phyloP scores from a whole-genome alignment of 2,888 invertebrate species.

The Eilema depressum region DNA sequence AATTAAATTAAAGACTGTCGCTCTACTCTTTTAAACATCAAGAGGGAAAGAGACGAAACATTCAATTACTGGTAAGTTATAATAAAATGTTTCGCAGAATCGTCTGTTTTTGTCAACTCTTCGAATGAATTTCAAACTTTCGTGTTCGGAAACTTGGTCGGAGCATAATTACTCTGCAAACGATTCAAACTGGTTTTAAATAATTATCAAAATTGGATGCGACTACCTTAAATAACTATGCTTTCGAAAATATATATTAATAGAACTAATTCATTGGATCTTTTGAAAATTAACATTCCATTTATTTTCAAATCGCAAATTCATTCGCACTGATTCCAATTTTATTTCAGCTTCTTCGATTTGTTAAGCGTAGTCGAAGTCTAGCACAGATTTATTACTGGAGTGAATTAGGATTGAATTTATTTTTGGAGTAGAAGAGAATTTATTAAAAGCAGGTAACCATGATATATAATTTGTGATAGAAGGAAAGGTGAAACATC shows the following conservation, averaged over 20 bases:
- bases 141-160: constrained; percentile 8
- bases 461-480: no score
- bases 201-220: constrained; percentile 11
- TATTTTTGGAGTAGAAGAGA: no score
- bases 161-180: constrained; percentile 10
- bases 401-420: no score
- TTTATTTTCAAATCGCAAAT: no score
- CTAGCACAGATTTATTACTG: neutral
- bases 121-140: constrained; percentile 1
- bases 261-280: neutral
- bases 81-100: constrained; percentile 6
- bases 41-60: neutral
- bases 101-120: neutral
- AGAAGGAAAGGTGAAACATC: no score
- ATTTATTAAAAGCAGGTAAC: no score
- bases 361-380: neutral
- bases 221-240: neutral
- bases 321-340: no score
- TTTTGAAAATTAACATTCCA: neutral
- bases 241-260: neutral
- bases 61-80: neutral
- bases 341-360: no score
- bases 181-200: constrained; percentile 15
- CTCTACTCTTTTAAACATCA: neutral
- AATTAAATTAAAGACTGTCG: neutral